Conservation (phyloP, 2,113 vertebrate genomes). For the Gymnocephalus cernua region DNA sequence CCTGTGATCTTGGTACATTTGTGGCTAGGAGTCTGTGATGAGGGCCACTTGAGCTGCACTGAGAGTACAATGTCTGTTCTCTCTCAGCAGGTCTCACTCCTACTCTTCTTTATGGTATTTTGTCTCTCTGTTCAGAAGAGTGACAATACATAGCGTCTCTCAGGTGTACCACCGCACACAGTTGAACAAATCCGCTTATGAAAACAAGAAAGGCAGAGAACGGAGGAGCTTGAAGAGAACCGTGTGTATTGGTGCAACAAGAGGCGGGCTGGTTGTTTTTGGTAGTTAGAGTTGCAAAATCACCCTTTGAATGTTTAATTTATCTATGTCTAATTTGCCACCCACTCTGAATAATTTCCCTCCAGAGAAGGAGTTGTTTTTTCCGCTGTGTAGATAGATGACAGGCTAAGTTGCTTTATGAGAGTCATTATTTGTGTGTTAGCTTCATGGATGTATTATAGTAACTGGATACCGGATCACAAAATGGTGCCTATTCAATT, state of each 20-base stretch:
- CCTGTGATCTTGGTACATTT: conserved; percentile 23
- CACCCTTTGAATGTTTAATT: conserved; percentile 30
- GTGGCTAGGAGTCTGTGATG: conserved; percentile 30
- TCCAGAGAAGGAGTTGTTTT: conserved; percentile 18
- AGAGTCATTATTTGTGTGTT: conserved; percentile 31
- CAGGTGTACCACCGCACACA: conserved; percentile 36
- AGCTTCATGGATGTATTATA: too few relatives aligned
- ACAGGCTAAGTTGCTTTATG: conserved; percentile 25
- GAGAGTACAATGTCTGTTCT: conserved; percentile 25
- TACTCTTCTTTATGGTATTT: conserved; percentile 32
- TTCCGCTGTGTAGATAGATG: conserved; percentile 23
- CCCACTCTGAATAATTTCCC: conserved; percentile 36
- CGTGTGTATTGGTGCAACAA: conserved; percentile 20
- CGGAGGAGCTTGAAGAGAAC: conserved; percentile 22
- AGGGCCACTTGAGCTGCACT: conserved; percentile 46
- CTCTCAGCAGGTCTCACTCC: conserved; percentile 28
- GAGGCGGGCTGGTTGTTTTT: conserved; percentile 26
- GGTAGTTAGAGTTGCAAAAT: conserved; percentile 30
- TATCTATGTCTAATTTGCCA: conserved; percentile 35
- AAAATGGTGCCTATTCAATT: too few relatives aligned
- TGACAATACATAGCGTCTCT: conserved; percentile 24
- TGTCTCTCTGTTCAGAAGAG: conserved; percentile 28
- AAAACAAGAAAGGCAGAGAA: conserved; percentile 30
- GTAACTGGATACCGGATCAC: too few relatives aligned
- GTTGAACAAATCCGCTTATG: conserved; percentile 38